phyloP scores from a whole-genome alignment of 2,888 invertebrate species.

The Aquatica leii region DNA sequence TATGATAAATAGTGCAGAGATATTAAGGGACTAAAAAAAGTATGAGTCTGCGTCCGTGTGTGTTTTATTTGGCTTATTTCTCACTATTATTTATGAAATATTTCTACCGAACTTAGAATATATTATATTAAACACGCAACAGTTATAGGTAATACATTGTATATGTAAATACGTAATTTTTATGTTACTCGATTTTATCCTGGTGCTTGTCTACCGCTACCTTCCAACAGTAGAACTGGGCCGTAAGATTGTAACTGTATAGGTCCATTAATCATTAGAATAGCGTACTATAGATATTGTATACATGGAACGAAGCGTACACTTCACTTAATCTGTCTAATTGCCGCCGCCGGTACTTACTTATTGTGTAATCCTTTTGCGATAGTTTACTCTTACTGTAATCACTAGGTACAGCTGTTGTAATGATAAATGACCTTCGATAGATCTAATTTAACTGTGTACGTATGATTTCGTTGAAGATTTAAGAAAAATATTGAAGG shows the following conservation, averaged over 20 bases:
- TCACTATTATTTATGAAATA: constrained; percentile 41
- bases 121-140: background rate
- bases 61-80: constrained; percentile 44
- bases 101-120: constrained; percentile 35
- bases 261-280: constrained; percentile 61
- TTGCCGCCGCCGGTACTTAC: constrained; percentile 36
- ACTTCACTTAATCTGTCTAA: constrained; percentile 40
- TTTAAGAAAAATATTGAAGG: constrained; percentile 36
- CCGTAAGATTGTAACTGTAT: constrained; percentile 43
- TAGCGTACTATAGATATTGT: constrained; percentile 55
- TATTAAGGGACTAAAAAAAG: constrained; percentile 41
- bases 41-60: constrained; percentile 41
- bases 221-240: constrained; percentile 49
- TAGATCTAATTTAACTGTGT: constrained; percentile 22
- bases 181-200: constrained; percentile 52
- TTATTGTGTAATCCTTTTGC: constrained; percentile 34
- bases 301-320: constrained; percentile 33
- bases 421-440: constrained; percentile 57
- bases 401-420: constrained; percentile 58
- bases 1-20: constrained; percentile 54
- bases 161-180: constrained; percentile 54
- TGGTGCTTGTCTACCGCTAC: constrained; percentile 51
- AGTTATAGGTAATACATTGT: constrained; percentile 45
- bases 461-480: constrained; percentile 24
- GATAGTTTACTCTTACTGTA: constrained; percentile 48